A percentile compares a stretch with the other conserved stretches of the same genome.
Conservation (phyloP, 92 coral and sea anemone genomes). For the Phenganax stokvisi region DNA sequence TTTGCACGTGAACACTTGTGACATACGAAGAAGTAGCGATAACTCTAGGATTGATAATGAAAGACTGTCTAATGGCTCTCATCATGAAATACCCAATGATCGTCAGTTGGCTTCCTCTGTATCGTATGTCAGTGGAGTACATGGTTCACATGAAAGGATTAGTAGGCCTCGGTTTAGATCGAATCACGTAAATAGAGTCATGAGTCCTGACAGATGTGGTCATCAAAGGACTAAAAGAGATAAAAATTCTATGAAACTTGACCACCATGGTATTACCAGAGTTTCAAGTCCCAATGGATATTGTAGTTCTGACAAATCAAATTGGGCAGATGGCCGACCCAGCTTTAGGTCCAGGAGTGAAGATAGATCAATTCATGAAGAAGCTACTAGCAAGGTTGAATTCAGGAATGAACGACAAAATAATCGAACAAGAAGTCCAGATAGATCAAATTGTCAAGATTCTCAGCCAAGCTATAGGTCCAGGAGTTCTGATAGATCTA, state of each 20-base stretch:
- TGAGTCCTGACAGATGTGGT: background rate
- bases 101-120: too few species aligned
- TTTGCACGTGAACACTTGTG: too few species aligned
- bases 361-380: background rate
- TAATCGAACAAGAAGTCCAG: background rate
- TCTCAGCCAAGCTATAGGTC: too few species aligned
- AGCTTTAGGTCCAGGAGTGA: too few species aligned
- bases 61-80: too few species aligned
- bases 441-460: background rate
- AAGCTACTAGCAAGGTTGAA: too few species aligned
- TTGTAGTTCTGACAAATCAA: background rate
- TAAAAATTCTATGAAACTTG: background rate
- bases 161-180: background rate
- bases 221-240: background rate
- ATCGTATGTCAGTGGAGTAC: too few species aligned
- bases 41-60: too few species aligned
- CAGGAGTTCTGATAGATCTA: too few species aligned
- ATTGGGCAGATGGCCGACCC: background rate
- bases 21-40: too few species aligned
- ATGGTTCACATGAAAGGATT: background rate
- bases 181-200: background rate
- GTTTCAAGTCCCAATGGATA: background rate
- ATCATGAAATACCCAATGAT: too few species aligned
- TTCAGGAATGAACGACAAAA: too few species aligned
- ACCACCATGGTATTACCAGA: background rate